phyloP scores from a whole-genome alignment of 2,113 vertebrate genomes.

The Pelusios castaneus region DNA sequence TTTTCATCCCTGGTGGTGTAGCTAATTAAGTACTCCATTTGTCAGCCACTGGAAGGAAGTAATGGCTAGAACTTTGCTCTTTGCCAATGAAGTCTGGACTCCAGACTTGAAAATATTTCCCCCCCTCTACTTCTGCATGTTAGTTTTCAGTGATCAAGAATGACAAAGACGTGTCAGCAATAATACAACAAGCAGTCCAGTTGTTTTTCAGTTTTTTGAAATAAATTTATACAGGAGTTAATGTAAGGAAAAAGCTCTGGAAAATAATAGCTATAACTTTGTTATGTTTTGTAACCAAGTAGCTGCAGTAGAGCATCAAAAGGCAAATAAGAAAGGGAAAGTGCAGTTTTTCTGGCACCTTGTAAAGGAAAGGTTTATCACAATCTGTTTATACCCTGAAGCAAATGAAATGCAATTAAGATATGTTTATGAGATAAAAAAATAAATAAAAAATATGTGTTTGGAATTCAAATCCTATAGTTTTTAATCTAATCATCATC shows the following conservation, averaged over 20 bases:
- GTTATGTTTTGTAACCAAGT: not conserved
- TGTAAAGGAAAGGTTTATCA: not conserved
- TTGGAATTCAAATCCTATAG: not conserved
- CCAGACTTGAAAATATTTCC: not conserved
- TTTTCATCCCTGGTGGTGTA: not conserved
- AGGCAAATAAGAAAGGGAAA: not conserved
- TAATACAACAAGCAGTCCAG: not conserved
- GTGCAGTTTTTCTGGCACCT: not conserved
- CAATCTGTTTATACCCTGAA: not conserved
- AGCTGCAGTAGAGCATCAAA: not conserved
- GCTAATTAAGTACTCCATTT: not conserved
- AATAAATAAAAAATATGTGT: not conserved
- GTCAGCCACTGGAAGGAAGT: not conserved
- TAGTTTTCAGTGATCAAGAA: not conserved
- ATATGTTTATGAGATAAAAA: not conserved
- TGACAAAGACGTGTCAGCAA: not conserved
- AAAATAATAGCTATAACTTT: not conserved
- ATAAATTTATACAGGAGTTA: not conserved
- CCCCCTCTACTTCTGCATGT: not conserved
- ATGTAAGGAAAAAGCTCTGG: not conserved
- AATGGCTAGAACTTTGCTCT: not conserved
- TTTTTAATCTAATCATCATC: not conserved
- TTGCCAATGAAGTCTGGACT: not conserved
- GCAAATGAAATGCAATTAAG: not conserved
- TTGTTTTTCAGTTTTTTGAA: not conserved